These are phyloP conservation scores for Gorsachius magnificus DNA, from an alignment of 2,797 vertebrate genomes.

Conservation along the genomic window DNA sequence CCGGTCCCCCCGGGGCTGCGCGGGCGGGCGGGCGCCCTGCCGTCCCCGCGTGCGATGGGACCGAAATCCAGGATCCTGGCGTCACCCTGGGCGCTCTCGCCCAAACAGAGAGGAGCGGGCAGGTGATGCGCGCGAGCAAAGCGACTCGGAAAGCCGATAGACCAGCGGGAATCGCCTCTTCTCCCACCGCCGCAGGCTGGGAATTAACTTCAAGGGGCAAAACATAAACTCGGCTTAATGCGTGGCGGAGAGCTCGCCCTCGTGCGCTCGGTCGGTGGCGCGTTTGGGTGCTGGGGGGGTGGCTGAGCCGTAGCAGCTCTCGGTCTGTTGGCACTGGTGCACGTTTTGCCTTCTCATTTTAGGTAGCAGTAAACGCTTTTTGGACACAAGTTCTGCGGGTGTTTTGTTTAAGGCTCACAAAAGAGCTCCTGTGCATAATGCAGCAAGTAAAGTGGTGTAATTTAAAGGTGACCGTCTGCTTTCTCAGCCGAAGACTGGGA, in stretches of 20 bases:
- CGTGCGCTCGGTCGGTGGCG: rapidly evolving
- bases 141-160: neutral
- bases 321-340: neutral
- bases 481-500: neutral
- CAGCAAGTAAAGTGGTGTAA: neutral
- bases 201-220: neutral
- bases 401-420: slow-evolving; percentile 1
- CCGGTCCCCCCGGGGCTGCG: neutral
- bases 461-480: neutral
- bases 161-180: rapidly evolving
- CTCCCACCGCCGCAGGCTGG: neutral
- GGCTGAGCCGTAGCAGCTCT: rapidly evolving
- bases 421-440: neutral
- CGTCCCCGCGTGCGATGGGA: neutral
- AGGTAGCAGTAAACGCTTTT: rapidly evolving
- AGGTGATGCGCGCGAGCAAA: neutral
- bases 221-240: rapidly evolving
- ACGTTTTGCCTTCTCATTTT: neutral
- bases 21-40: neutral
- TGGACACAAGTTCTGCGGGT: neutral
- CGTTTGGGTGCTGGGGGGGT: rapidly evolving
- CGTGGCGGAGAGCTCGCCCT: neutral
- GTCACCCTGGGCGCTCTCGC: rapidly evolving
- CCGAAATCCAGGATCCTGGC: rapidly evolving
- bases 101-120: neutral